phyloP scores from a whole-genome alignment of 2,888 invertebrate genomes.

The Congeria kusceri region DNA sequence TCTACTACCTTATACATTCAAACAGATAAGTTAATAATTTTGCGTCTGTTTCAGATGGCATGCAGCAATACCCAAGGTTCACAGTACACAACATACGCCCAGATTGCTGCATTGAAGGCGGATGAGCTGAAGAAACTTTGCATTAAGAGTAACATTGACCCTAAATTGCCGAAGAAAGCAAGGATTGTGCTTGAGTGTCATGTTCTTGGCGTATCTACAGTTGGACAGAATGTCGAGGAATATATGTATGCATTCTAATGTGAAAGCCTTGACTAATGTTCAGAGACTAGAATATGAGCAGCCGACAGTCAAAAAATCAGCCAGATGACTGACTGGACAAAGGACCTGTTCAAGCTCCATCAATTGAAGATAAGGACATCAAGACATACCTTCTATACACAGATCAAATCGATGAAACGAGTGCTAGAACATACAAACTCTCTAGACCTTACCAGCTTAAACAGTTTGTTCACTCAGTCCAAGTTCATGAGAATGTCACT shows the following conservation, averaged over 20 bases:
- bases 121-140: constrained; percentile 7
- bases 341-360: constrained; percentile 1
- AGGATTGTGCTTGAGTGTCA: not conserved
- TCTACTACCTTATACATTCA: too few relatives aligned
- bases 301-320: too few relatives aligned
- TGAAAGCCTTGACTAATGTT: too few relatives aligned
- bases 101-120: not conserved
- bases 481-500: constrained; percentile 1
- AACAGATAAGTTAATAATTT: too few relatives aligned
- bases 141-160: not conserved
- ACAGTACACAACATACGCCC: not conserved
- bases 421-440: constrained; percentile 35
- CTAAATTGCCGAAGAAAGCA: too few relatives aligned
- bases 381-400: constrained; percentile 9
- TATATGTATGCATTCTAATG: too few relatives aligned
- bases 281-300: too few relatives aligned
- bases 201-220: constrained; percentile 12
- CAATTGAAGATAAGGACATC: not conserved
- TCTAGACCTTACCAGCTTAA: constrained; percentile 37
- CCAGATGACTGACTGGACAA: constrained; percentile 2
- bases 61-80: too few relatives aligned
- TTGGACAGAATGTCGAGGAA: not conserved
- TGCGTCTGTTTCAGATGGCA: too few relatives aligned
- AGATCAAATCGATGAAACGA: not conserved
- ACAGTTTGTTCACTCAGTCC: constrained; percentile 25